phyloP scores from a whole-genome alignment of 1,140 invertebrate genomes.

The Oppia nitens region DNA sequence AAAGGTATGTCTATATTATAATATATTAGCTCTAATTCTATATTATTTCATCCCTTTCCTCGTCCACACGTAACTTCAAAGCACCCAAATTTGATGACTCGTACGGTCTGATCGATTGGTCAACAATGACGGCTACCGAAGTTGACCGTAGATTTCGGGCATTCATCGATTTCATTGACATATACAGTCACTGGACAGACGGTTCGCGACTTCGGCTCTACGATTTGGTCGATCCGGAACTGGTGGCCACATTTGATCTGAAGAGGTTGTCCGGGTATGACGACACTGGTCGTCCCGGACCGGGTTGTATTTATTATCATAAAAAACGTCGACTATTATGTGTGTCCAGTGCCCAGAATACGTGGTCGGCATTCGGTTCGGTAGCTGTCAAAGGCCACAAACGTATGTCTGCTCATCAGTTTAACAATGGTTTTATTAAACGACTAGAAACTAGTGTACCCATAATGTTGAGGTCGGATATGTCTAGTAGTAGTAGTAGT shows the following conservation, averaged over 20 bases:
- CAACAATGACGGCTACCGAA: conserved; percentile 10
- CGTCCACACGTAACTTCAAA: not conserved
- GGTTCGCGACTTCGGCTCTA: conserved; percentile 2
- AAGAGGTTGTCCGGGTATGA: not conserved
- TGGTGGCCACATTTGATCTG: not conserved
- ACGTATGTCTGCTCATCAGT: conserved; percentile 20
- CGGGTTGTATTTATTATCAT: conserved; percentile 9
- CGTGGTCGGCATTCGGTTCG: conserved; percentile 19
- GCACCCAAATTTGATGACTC: conserved; percentile 22
- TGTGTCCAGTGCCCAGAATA: conserved; percentile 16
- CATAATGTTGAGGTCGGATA: too few relatives aligned
- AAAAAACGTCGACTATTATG: conserved; percentile 9
- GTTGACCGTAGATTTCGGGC: conserved; percentile 23
- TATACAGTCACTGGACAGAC: conserved; percentile 17
- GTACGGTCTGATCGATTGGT: conserved; percentile 21
- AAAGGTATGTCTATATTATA: too few relatives aligned
- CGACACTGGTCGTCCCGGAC: not conserved
- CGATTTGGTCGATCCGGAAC: conserved; percentile 10
- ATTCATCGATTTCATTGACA: conserved; percentile 21
- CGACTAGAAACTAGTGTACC: too few relatives aligned
- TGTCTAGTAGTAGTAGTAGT: too few relatives aligned
- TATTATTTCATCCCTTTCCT: not conserved
- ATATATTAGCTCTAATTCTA: not conserved
- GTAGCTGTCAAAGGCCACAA: conserved; percentile 15
- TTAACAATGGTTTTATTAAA: conserved; percentile 23